Conservation (phyloP, 2,113 vertebrate genomes). For the Turnix velox region DNA sequence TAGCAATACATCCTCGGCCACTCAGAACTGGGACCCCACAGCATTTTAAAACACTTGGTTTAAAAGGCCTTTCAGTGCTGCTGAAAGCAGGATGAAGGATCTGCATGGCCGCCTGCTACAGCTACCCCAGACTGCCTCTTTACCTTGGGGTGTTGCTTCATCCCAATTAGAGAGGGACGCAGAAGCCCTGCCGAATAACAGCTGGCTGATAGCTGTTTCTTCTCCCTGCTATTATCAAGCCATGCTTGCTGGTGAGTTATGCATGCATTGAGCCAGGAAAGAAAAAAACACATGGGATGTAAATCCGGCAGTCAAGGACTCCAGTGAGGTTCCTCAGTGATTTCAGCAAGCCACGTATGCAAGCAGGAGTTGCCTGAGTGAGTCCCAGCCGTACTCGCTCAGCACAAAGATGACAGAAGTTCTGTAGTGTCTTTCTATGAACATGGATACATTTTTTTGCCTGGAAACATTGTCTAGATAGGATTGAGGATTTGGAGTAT, state of each 20-base stretch:
- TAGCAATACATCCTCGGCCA: background rate
- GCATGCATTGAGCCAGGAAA: background rate
- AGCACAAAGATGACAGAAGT: background rate
- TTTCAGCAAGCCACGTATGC: background rate
- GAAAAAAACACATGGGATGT: background rate
- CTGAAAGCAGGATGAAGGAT: background rate
- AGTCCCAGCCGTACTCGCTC: background rate
- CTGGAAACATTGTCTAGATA: background rate
- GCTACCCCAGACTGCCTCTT: background rate
- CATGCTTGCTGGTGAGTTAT: background rate
- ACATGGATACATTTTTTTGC: background rate
- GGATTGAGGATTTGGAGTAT: background rate
- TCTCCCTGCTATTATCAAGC: background rate
- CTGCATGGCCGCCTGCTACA: fast-evolving
- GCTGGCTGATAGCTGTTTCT: background rate
- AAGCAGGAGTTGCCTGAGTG: background rate
- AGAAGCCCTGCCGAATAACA: background rate
- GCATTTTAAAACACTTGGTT: background rate
- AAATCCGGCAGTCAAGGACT: background rate
- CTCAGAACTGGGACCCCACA: background rate
- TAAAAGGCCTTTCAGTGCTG: background rate
- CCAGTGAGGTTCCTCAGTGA: background rate
- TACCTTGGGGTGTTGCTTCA: background rate
- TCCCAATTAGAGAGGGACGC: background rate
- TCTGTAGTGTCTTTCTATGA: background rate